Base-by-base conservation (phyloP, 2,797 vertebrate species). In the Malacoraja senta region DNA sequence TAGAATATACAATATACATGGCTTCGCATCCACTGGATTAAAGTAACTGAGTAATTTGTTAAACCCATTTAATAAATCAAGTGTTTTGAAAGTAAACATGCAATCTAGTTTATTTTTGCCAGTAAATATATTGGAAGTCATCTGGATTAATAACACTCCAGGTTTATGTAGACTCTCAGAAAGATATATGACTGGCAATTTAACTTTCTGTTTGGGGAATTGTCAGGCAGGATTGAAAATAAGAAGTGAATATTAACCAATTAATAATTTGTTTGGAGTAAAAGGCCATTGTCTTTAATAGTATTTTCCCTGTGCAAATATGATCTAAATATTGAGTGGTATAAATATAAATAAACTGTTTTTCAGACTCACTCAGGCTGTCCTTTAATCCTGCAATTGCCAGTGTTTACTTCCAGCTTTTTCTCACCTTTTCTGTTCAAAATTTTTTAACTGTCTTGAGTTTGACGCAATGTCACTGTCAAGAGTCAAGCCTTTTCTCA, bases 121-220 rank as follows among this genome's bases (percentile, higher is more conserved):
- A 92, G 90, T 92, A 92, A 6, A 92, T 74, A 26, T 76, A 24
- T 92, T 71, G 90, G 44, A 92, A 92, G 72, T 92, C 1, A 38
- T 76, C 90, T 92, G 35, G 58, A 38, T 76, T 92, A 53, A 92
- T 92, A 92, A 92, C 35, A 92, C 68, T 76, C 90, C 71, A 92
- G 90, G 90, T 92, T 71, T 92, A 53, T 76, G 38, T 92, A 58
- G 68, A 74, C 24, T 24, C 35, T 91, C 32, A 38, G 90, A 53
- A 92, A 74, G 71, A 92, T 76, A 76, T 71, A 92, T 92, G 32
- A 92, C 90, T 92, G 71, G 35, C 90, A 92, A 76, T 92, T 76
- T 92, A 92, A 92, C 38, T 44, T 24, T 32, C 38, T 92, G 90
- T 44, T 74, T 58, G 44, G 84, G 61, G 84, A 88, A 88, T 88